Conservation (phyloP, 2,888 invertebrate species). For the Parasteatoda lunata region DNA sequence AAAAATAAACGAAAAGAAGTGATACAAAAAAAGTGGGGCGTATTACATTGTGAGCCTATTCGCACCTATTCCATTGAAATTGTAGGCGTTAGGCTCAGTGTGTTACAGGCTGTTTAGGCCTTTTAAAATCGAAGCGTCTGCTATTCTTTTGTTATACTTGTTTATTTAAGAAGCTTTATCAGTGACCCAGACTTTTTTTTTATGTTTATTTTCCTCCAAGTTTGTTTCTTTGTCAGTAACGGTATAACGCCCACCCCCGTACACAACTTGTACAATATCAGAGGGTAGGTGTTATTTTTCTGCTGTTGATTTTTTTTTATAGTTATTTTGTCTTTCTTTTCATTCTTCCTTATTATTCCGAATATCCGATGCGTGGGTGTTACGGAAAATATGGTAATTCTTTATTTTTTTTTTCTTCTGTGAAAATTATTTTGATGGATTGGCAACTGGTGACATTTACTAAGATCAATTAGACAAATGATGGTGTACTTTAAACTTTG, state of each 20-base stretch:
- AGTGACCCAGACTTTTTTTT: conserved; percentile 61
- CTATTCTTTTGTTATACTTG: conserved; percentile 62
- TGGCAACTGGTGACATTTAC: conserved; percentile 19
- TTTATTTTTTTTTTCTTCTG: background rate
- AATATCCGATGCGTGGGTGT: background rate
- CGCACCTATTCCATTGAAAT: conserved; percentile 49
- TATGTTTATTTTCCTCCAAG: conserved; percentile 37
- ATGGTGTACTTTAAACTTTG: no score
- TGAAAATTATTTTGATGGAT: conserved; percentile 65
- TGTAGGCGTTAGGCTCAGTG: conserved; percentile 60
- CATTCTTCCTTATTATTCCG: background rate
- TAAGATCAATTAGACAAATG: conserved; percentile 38
- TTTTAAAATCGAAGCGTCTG: conserved; percentile 45
- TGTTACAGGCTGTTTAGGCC: conserved; percentile 58
- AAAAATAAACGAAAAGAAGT: conserved; percentile 18
- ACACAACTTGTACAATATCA: conserved; percentile 39
- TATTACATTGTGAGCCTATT: conserved; percentile 34
- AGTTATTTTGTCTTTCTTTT: background rate
- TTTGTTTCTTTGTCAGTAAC: conserved; percentile 32
- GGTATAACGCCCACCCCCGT: conserved; percentile 57
- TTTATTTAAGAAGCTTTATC: conserved; percentile 68
- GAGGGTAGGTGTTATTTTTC: conserved; percentile 39
- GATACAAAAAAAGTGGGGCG: conserved; percentile 40
- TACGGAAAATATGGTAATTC: no score
- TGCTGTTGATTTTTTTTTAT: conserved; percentile 7